A percentile compares a stretch with the other conserved stretches of the same genome.
Evolutionary conservation across 2,797 vertebrate species (phyloP).

Genomic region (Peromyscus attwateri): DNA sequence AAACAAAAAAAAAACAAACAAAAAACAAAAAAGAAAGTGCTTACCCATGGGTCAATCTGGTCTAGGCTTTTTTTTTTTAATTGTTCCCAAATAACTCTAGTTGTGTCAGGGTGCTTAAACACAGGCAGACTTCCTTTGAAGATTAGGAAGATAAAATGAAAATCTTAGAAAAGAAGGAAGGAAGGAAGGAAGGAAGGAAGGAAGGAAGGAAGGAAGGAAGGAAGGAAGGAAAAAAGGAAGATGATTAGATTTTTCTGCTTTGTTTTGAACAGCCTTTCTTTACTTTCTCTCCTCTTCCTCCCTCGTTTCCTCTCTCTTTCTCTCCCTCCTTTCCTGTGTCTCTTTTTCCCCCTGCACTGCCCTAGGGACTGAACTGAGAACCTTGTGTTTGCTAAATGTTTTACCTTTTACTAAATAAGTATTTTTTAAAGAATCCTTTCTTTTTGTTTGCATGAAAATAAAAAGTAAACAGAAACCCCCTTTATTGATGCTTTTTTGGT

Average conservation of each 20-base stretch:
- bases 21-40: neutral
- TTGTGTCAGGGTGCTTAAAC: neutral
- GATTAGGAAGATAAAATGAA: slow-evolving; percentile 2
- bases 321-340: neutral
- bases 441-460: neutral
- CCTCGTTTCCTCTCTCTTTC: neutral
- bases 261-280: neutral
- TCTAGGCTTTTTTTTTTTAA: neutral
- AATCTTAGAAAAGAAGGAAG: neutral
- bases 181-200: too few relatives aligned
- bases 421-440: slow-evolving; percentile 5
- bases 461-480: neutral
- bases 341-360: neutral
- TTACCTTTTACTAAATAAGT: slow-evolving; percentile 1
- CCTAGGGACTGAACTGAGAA: neutral
- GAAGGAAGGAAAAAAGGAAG: neutral
- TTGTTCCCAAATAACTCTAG: neutral
- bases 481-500: neutral
- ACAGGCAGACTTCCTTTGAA: neutral
- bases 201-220: too few relatives aligned
- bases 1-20: too few relatives aligned
- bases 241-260: slow-evolving; percentile 33
- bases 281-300: neutral
- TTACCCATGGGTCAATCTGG: neutral
- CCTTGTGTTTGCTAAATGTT: neutral